These are phyloP conservation scores for Actinostola sp. DNA, from an alignment of 92 coral and sea anemone genomes.

Conservation along the genomic window DNA sequence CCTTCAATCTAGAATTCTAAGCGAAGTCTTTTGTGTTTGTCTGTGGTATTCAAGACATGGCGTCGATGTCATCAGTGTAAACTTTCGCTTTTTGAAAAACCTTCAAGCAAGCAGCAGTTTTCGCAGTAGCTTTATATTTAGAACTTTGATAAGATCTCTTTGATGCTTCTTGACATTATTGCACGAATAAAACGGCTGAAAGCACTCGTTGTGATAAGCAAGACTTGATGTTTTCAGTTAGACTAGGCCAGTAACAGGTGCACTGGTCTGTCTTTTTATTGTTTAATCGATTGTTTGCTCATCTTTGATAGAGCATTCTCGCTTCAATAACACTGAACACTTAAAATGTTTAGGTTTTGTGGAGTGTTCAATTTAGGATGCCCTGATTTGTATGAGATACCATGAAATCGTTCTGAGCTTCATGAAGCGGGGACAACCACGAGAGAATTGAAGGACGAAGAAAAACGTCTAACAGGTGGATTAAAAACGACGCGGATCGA, in stretches of 20 bases:
- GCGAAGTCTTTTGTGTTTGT: constrained; percentile 13
- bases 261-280: constrained; percentile 1
- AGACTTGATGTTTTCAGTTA: constrained; percentile 14
- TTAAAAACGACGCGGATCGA: too few species aligned
- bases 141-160: constrained; percentile 26
- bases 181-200: constrained; percentile 13
- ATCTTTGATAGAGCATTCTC: constrained; percentile 34
- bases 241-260: constrained; percentile 21
- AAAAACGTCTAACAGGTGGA: too few species aligned
- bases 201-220: constrained; percentile 14
- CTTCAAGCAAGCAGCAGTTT: constrained; percentile 6
- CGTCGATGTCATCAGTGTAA: background rate
- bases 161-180: constrained; percentile 22
- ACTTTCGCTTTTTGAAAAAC: background rate
- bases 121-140: background rate
- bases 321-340: constrained; percentile 35
- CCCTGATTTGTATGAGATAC: constrained; percentile 6
- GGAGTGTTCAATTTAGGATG: constrained; percentile 18
- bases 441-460: too few species aligned
- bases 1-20: constrained; percentile 3
- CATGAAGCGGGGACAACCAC: background rate
- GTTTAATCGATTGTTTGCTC: constrained; percentile 30
- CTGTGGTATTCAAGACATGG: background rate
- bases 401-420: background rate
- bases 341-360: constrained; percentile 27